Conservation (phyloP, 2,113 vertebrate species). For the Eulemur rufifrons region DNA sequence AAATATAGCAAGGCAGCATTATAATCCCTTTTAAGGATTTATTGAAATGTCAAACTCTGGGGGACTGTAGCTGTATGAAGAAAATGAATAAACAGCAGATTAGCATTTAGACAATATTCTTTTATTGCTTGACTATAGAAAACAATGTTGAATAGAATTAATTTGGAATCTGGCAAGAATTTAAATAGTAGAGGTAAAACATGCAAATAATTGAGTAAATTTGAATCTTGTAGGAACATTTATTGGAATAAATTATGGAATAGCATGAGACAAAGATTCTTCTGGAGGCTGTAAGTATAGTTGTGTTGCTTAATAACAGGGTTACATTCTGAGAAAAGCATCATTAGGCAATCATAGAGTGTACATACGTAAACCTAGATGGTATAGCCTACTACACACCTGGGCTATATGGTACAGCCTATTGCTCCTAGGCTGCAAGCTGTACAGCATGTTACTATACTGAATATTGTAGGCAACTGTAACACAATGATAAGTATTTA, state of each 20-base stretch:
- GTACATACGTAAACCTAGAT: neutral
- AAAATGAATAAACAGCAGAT: conserved; percentile 78
- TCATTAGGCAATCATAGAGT: neutral
- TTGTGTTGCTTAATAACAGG: neutral
- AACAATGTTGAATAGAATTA: conserved; percentile 73
- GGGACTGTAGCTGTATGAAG: conserved; percentile 41
- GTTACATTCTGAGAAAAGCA: neutral
- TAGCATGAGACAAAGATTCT: neutral
- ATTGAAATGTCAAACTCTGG: conserved; percentile 66
- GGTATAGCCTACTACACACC: neutral
- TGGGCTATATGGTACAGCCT: neutral
- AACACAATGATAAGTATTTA: neutral
- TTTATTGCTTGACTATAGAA: conserved; percentile 64
- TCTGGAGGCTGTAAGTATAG: neutral
- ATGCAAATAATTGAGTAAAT: conserved; percentile 64
- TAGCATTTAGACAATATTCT: conserved; percentile 79
- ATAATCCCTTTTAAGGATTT: conserved; percentile 67
- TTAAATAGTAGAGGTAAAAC: conserved; percentile 61
- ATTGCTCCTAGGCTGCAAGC: neutral
- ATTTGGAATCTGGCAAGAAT: conserved; percentile 77
- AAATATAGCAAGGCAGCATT: conserved; percentile 32
- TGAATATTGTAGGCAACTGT: neutral
- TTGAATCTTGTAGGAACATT: conserved; percentile 60
- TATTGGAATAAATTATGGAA: conserved; percentile 67
- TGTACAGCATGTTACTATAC: neutral